Evolutionary conservation across 2,888 invertebrate genomes (phyloP), one percentile per base, ranked within the genome.

Genomic region (Tupiocoris notatus): DNA sequence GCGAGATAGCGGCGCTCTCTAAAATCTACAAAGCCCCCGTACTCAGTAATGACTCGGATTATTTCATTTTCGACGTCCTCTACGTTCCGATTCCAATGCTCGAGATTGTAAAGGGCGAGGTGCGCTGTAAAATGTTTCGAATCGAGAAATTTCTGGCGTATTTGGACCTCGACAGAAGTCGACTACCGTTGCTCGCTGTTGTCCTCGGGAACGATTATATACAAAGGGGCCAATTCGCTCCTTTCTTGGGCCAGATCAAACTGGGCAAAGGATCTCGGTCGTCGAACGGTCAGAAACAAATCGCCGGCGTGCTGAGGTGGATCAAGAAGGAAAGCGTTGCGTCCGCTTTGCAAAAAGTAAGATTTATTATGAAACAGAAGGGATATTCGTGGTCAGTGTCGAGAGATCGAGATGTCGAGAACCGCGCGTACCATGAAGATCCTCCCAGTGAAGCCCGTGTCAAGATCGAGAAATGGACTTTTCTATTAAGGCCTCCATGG

Each of bases 1-100:
- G 91, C 80, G 92, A 94, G 82, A 90, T 96, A 74, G 96, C 95
- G 0, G 89, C 91, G 0, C 84, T 96, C 80, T 93, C 95, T 0
- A 88, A 90, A 79, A 85, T 95, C 1, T 86, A 90, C 57, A 16
- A 54, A 2, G 96, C 95, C 81, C 96, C 96, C 0, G 91, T 98
- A 1, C 83, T 98, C 1, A 96, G 95, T 82, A 93, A 92, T 81
- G 98, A 98, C 84, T 96, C 96, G 0, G 98, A 98, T 85, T 98
- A 96, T 85, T 96, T 91, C 82, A 91, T 98, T 79, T 94, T 92
- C 84, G 92, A 93, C 84, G 89, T 94, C 0, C 84, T 87, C 1
- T 95, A 94, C 81, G 91, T 98, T 79, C 93, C 94, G 0, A 89
- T 93, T 79, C 86, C 88, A 25, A 90, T 89, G 22, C 82, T 93